phyloP scores from a whole-genome alignment of 2,797 vertebrate genomes.

The Carapus acus region DNA sequence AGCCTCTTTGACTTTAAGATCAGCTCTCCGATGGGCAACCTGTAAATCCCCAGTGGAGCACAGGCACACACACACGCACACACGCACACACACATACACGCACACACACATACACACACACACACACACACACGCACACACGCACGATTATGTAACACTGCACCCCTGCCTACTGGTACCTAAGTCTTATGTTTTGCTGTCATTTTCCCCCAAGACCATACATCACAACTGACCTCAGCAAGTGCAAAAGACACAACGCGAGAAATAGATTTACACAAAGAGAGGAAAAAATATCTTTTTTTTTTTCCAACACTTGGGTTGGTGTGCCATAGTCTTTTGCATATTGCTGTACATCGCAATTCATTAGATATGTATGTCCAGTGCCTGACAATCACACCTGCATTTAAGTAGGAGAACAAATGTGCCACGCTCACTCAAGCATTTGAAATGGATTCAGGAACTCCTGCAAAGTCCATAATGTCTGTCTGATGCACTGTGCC shows the following conservation, averaged over 20 bases:
- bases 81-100: slow-evolving; percentile 58
- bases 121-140: slow-evolving; percentile 60
- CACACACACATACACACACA: slow-evolving; percentile 58
- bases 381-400: no score
- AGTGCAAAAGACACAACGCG: slow-evolving; percentile 29
- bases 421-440: no score
- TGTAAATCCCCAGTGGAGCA: slow-evolving; percentile 59
- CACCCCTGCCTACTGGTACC: slow-evolving; percentile 28
- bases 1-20: slow-evolving; percentile 71
- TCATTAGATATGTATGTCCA: no score
- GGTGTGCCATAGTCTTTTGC: no score
- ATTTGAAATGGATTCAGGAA: slow-evolving; percentile 20
- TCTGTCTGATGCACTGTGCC: slow-evolving; percentile 62
- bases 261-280: not conserved
- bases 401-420: no score
- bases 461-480: slow-evolving; percentile 57
- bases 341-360: not conserved
- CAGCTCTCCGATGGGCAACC: slow-evolving; percentile 50
- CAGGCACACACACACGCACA: slow-evolving; percentile 58
- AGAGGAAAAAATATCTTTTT: not conserved
- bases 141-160: slow-evolving; percentile 62
- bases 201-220: not conserved
- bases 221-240: slow-evolving; percentile 30
- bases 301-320: not conserved
- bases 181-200: slow-evolving; percentile 1